Percentiles rank a stretch among this genome's conserved stretches.
Conservation (phyloP, 2,113 vertebrate genomes). For the Sorex fumeus region DNA sequence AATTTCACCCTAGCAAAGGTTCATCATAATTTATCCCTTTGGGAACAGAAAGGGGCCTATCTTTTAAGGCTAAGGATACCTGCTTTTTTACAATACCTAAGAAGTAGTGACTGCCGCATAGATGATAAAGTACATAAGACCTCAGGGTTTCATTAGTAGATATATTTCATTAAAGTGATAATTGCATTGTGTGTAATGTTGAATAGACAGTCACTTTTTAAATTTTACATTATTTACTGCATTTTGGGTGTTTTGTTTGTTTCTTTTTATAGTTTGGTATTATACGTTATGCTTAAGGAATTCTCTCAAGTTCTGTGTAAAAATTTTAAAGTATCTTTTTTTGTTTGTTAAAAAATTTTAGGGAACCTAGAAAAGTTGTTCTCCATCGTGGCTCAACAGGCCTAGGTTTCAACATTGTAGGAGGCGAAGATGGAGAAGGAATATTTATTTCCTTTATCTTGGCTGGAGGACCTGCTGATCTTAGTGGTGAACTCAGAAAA, state of each 20-base stretch:
- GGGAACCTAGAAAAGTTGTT: conserved; percentile 96
- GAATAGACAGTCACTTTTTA: background rate
- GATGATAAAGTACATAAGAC: background rate
- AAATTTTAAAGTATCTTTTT: conserved; percentile 12
- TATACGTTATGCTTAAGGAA: background rate
- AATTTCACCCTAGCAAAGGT: background rate
- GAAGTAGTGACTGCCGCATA: conserved; percentile 12
- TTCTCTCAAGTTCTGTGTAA: conserved; percentile 47
- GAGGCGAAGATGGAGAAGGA: conserved; percentile 98
- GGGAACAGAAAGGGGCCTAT: background rate
- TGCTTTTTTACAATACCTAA: conserved; percentile 6
- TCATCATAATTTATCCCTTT: conserved; percentile 36
- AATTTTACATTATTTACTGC: conserved; percentile 5
- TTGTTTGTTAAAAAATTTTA: conserved; percentile 79
- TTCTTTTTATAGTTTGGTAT: conserved; percentile 54
- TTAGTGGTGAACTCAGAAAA: conserved; percentile 97
- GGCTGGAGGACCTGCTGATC: conserved; percentile 97
- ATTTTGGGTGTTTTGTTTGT: background rate
- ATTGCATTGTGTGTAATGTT: background rate
- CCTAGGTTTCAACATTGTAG: conserved; percentile 99
- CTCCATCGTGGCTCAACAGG: conserved; percentile 97
- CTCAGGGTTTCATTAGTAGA: background rate
- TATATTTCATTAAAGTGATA: background rate
- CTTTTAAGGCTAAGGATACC: conserved; percentile 22
- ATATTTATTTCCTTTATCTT: conserved; percentile 99